Evolutionary conservation across 2,113 vertebrate species (phyloP).

Genomic region (Sceloporus tristichus): DNA sequence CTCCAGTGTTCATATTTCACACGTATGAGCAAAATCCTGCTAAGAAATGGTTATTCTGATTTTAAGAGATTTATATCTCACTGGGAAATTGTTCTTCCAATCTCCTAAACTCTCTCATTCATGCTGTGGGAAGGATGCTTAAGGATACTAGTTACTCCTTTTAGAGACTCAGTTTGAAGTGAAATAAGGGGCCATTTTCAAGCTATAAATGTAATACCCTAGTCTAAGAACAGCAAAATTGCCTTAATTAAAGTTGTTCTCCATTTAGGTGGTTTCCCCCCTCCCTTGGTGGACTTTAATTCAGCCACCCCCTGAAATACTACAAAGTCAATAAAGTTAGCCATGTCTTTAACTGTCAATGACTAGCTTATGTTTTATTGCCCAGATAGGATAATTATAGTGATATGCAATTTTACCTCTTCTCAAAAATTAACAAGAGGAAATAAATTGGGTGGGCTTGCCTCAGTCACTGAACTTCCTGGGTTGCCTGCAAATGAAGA

Average conservation of each 20-base stretch:
- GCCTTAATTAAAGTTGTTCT: slow-evolving; percentile 62
- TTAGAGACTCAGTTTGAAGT: slow-evolving; percentile 49
- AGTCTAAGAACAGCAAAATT: slow-evolving; percentile 22
- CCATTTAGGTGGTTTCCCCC: background rate
- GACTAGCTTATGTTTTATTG: slow-evolving; percentile 56
- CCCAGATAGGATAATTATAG: slow-evolving; percentile 44
- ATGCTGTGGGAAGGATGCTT: slow-evolving; percentile 28
- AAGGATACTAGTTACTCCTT: background rate
- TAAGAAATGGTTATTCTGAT: slow-evolving; percentile 44
- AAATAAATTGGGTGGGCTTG: background rate
- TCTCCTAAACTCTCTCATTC: slow-evolving; percentile 2
- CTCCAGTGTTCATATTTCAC: slow-evolving; percentile 46
- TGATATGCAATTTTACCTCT: slow-evolving; percentile 33
- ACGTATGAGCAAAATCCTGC: background rate
- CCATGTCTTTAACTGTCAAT: slow-evolving; percentile 34
- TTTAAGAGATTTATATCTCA: slow-evolving; percentile 45
- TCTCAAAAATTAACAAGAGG: slow-evolving; percentile 49
- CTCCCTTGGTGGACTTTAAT: slow-evolving; percentile 8
- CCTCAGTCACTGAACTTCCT: background rate
- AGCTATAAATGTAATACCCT: background rate
- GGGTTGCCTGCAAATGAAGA: background rate
- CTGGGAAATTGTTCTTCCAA: slow-evolving; percentile 44
- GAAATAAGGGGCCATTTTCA: slow-evolving; percentile 50
- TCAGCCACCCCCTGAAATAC: slow-evolving; percentile 46
- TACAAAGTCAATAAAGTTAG: slow-evolving; percentile 55